phyloP scores from a whole-genome alignment of 2,797 vertebrate genomes.

The Molothrus aeneus region DNA sequence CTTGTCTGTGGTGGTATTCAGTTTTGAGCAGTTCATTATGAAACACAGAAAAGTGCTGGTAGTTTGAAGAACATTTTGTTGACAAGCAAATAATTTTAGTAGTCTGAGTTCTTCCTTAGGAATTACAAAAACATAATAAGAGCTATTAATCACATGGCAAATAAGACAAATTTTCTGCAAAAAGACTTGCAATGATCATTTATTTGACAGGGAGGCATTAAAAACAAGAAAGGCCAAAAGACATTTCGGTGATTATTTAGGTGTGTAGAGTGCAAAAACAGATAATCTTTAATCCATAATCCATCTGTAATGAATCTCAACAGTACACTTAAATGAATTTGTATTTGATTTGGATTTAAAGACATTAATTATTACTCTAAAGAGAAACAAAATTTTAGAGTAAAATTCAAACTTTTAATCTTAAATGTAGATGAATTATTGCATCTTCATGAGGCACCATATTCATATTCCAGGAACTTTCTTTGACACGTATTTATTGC shows the following conservation, averaged over 20 bases:
- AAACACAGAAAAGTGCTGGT: not conserved
- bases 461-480: not conserved
- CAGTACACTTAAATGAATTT: not conserved
- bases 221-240: not conserved
- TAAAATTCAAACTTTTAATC: not conserved
- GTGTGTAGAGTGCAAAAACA: not conserved
- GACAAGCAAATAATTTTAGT: not conserved
- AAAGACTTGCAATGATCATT: not conserved
- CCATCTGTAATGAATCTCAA: not conserved
- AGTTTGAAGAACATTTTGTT: not conserved
- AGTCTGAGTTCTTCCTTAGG: not conserved
- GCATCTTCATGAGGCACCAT: not conserved
- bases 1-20: not conserved
- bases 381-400: not conserved
- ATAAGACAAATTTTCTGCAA: not conserved
- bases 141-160: not conserved
- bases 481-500: not conserved
- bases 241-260: not conserved
- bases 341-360: conserved; percentile 8
- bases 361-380: not conserved
- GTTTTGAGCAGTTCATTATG: not conserved
- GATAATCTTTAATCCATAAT: conserved; percentile 7
- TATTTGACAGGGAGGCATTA: not conserved
- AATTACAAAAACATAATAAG: not conserved
- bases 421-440: not conserved